phyloP scores from a whole-genome alignment of 2,888 invertebrate species.

The Dinocampus coccinellae region DNA sequence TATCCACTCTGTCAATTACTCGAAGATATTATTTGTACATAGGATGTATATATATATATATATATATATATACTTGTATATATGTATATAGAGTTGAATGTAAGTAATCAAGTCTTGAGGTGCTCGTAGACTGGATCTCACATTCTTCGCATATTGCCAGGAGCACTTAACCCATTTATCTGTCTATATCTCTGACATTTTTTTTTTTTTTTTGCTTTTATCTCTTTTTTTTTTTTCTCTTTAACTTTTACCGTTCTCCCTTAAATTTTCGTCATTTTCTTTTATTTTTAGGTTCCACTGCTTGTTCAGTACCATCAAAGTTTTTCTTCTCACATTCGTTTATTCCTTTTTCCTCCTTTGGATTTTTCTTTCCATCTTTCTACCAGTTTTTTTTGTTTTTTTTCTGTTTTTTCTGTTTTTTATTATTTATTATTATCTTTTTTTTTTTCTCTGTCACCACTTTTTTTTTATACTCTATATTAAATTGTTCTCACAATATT shows the following conservation, averaged over 20 bases:
- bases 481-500: background rate
- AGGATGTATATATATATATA: background rate
- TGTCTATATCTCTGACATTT: background rate
- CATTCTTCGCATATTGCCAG: conserved; percentile 48
- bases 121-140: conserved; percentile 37
- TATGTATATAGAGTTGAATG: conserved; percentile 21
- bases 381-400: background rate
- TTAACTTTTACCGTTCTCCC: background rate
- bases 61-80: background rate
- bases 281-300: too few species aligned
- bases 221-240: background rate
- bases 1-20: background rate
- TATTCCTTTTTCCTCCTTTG: too few species aligned
- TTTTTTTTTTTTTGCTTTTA: background rate
- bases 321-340: too few species aligned
- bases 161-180: conserved; percentile 33
- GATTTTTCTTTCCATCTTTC: background rate
- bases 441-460: background rate
- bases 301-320: background rate
- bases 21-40: background rate
- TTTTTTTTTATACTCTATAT: background rate
- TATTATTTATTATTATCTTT: too few species aligned
- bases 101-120: conserved; percentile 51
- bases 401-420: too few species aligned
- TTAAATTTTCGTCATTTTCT: too few species aligned